Evolutionary conservation across 2,113 vertebrate genomes (phyloP).

Genomic region (Lates calcarifer): DNA sequence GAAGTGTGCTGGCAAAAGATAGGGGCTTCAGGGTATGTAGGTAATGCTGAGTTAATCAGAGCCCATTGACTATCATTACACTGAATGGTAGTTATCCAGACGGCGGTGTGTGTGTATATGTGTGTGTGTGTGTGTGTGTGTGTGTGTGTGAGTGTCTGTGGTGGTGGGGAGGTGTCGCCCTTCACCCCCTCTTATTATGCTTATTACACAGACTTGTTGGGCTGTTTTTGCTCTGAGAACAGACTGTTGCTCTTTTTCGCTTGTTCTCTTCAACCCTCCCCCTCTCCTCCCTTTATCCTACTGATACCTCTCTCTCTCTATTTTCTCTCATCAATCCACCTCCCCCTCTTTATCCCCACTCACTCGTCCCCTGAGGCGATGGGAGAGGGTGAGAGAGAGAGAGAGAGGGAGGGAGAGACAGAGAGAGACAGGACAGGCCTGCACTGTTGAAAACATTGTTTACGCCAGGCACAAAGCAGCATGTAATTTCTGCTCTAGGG

Average conservation of each 20-base stretch:
- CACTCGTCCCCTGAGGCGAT: slow-evolving; percentile 57
- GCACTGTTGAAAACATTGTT: slow-evolving; percentile 81
- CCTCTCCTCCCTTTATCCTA: slow-evolving; percentile 49
- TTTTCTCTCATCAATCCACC: slow-evolving; percentile 51
- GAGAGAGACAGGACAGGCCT: slow-evolving; percentile 72
- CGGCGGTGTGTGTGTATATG: slow-evolving; percentile 33
- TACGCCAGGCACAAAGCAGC: slow-evolving; percentile 78
- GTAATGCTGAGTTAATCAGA: slow-evolving; percentile 69
- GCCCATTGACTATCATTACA: slow-evolving; percentile 70
- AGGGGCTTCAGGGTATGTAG: slow-evolving; percentile 59
- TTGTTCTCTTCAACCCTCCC: slow-evolving; percentile 49
- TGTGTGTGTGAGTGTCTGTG: neutral
- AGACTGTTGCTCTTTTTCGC: slow-evolving; percentile 74
- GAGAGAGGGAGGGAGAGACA: slow-evolving; percentile 17
- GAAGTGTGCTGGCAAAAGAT: slow-evolving; percentile 60
- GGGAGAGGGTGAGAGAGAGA: slow-evolving; percentile 20
- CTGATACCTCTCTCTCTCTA: slow-evolving; percentile 53
- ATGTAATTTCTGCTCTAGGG: slow-evolving; percentile 80
- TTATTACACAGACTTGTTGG: slow-evolving; percentile 67
- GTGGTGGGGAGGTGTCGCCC: slow-evolving; percentile 50
- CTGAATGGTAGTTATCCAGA: slow-evolving; percentile 68
- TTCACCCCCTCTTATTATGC: slow-evolving; percentile 74
- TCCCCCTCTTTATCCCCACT: slow-evolving; percentile 49
- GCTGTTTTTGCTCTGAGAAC: slow-evolving; percentile 59
- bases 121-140: slow-evolving; percentile 31